phyloP scores from a whole-genome alignment of 2,797 vertebrate species.

The Glossophaga mutica region DNA sequence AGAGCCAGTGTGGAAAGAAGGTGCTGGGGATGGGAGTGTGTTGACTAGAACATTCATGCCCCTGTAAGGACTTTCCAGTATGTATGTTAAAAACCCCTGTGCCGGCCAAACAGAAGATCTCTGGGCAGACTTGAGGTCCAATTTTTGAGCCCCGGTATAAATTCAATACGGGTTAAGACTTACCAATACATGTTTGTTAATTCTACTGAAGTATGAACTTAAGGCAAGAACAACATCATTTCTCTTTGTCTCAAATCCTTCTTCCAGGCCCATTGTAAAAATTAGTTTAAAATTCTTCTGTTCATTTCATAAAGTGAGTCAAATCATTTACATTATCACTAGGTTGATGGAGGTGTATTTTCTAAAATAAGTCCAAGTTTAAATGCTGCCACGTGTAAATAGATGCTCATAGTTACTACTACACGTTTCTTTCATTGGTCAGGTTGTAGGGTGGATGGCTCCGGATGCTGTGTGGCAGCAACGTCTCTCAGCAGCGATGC shows the following conservation, averaged over 20 bases:
- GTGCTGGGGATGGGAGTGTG: not conserved
- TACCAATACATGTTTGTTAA: not conserved
- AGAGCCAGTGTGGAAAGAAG: not conserved
- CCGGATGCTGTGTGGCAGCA: not conserved
- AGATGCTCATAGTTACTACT: not conserved
- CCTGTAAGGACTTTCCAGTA: not conserved
- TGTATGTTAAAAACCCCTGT: not conserved
- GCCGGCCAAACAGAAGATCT: not conserved
- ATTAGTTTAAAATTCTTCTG: not conserved
- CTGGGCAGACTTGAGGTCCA: not conserved
- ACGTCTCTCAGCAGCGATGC: not conserved
- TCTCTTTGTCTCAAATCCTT: not conserved
- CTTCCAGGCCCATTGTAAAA: not conserved
- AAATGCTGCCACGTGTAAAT: not conserved
- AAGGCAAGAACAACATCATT: not conserved
- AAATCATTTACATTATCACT: not conserved
- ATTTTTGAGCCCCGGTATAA: not conserved
- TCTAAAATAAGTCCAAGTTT: not conserved
- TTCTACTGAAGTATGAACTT: not conserved
- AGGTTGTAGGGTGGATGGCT: not conserved
- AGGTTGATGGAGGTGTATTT: not conserved
- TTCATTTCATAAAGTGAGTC: not conserved
- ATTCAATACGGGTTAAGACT: not conserved
- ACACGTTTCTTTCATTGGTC: not conserved
- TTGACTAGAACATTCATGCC: not conserved